Percentiles rank a stretch among this genome's conserved stretches.
Evolutionary conservation across 92 coral and sea anemone species (phyloP).

Genomic region (Siderastrea radians): DNA sequence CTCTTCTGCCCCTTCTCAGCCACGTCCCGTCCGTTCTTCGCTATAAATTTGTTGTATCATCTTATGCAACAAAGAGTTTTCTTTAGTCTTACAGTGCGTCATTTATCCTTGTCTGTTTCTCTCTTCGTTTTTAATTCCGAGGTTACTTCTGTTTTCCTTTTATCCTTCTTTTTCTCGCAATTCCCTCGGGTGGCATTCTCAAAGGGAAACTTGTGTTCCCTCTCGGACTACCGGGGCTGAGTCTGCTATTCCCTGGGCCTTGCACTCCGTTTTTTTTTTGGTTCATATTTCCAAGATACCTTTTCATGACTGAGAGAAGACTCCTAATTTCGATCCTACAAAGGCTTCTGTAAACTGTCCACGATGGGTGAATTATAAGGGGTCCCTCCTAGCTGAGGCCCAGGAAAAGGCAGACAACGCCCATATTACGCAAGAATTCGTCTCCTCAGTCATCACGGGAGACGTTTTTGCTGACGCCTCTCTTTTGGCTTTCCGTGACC

Average conservation of each 20-base stretch:
- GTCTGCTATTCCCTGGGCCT: slow-evolving; percentile 25
- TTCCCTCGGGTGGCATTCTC: slow-evolving; percentile 43
- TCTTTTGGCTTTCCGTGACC: slow-evolving; percentile 54
- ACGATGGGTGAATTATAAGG: slow-evolving; percentile 31
- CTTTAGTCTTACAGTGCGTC: slow-evolving; percentile 18
- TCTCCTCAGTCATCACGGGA: slow-evolving; percentile 28
- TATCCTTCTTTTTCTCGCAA: slow-evolving; percentile 1
- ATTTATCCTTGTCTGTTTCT: slow-evolving; percentile 21
- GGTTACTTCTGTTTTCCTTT: background rate
- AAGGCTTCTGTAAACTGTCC: slow-evolving; percentile 13
- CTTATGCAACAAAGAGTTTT: slow-evolving; percentile 21
- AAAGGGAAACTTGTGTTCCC: slow-evolving; percentile 30
- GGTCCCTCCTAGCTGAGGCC: slow-evolving; percentile 22
- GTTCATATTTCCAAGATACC: slow-evolving; percentile 18
- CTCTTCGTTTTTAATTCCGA: background rate
- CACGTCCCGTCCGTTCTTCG: background rate
- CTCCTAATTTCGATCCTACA: slow-evolving; percentile 42
- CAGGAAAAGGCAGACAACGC: slow-evolving; percentile 44
- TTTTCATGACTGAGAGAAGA: slow-evolving; percentile 43
- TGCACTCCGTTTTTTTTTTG: background rate
- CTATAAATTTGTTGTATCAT: slow-evolving; percentile 17
- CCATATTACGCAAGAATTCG: slow-evolving; percentile 14
- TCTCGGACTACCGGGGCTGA: slow-evolving; percentile 32
- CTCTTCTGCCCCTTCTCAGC: slow-evolving; percentile 17
- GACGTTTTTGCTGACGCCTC: slow-evolving; percentile 42